Evolutionary conservation across 2,113 vertebrate genomes (phyloP).

Genomic region (Haplochromis burtoni): DNA sequence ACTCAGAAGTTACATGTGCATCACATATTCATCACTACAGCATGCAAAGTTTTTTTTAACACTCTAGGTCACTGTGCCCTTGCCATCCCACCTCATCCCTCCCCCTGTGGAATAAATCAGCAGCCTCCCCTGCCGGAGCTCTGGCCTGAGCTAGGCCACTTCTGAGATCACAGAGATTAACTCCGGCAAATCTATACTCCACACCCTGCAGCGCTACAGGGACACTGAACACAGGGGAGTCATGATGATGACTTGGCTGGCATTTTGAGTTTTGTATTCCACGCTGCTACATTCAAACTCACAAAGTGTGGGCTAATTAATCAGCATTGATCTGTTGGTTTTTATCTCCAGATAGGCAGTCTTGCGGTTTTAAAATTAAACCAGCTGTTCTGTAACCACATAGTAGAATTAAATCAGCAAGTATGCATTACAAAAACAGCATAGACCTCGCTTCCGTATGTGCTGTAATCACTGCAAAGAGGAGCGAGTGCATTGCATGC

Average conservation of each 20-base stretch:
- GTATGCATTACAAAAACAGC: not conserved
- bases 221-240: not conserved
- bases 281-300: not conserved
- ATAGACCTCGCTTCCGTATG: not conserved
- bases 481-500: not conserved
- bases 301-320: conserved; percentile 1
- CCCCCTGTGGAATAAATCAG: conserved; percentile 14
- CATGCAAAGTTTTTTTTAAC: not conserved
- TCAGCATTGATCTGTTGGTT: conserved; percentile 5
- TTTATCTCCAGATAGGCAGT: not conserved
- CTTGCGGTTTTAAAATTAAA: not conserved
- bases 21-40: not conserved
- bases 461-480: not conserved
- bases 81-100: not conserved
- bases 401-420: not conserved
- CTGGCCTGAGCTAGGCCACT: not conserved
- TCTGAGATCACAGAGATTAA: conserved; percentile 28
- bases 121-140: not conserved
- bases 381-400: not conserved
- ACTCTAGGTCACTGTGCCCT: conserved; percentile 24
- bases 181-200: conserved; percentile 6
- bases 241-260: not conserved
- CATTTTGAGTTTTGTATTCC: conserved; percentile 5
- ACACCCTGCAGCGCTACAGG: not conserved
- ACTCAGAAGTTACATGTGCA: not conserved